Evolutionary conservation across 2,113 vertebrate genomes (phyloP).

Genomic region (Octodon degus): DNA sequence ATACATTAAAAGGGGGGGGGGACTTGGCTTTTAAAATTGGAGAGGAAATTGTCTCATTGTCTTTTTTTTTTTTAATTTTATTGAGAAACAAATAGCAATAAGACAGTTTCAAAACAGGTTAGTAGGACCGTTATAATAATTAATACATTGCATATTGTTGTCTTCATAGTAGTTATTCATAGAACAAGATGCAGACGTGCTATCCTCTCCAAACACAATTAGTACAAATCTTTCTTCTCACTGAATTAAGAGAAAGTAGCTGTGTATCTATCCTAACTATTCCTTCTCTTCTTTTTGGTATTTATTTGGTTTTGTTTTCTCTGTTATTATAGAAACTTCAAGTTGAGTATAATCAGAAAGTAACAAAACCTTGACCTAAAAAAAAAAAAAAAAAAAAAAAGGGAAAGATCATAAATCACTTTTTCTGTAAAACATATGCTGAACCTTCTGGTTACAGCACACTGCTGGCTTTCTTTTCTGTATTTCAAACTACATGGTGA

Average conservation of each 20-base stretch:
- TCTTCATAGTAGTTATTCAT: too few species aligned
- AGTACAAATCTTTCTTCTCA: too few species aligned
- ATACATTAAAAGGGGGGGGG: not conserved
- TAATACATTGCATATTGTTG: too few species aligned
- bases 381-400: not conserved
- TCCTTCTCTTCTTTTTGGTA: constrained; percentile 29
- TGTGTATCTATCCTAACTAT: too few species aligned
- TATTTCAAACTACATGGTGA: constrained; percentile 52
- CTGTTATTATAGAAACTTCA: constrained; percentile 8
- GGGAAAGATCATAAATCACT: constrained; percentile 46
- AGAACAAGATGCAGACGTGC: too few species aligned
- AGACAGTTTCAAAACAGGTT: too few species aligned
- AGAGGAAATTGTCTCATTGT: not conserved
- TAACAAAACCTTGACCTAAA: constrained; percentile 51
- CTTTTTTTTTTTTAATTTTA: too few species aligned
- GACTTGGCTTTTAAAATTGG: constrained; percentile 35
- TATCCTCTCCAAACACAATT: too few species aligned
- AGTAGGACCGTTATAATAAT: too few species aligned
- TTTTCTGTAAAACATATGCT: constrained; percentile 60
- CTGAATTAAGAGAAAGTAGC: too few species aligned
- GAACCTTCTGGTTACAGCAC: constrained; percentile 53
- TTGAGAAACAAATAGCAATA: too few species aligned
- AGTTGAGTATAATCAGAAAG: constrained; percentile 50
- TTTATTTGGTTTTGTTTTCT: constrained; percentile 49
- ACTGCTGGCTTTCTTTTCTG: constrained; percentile 44